Evolutionary conservation across 2,113 vertebrate genomes (phyloP).

Genomic region (Epinephelus lanceolatus): DNA sequence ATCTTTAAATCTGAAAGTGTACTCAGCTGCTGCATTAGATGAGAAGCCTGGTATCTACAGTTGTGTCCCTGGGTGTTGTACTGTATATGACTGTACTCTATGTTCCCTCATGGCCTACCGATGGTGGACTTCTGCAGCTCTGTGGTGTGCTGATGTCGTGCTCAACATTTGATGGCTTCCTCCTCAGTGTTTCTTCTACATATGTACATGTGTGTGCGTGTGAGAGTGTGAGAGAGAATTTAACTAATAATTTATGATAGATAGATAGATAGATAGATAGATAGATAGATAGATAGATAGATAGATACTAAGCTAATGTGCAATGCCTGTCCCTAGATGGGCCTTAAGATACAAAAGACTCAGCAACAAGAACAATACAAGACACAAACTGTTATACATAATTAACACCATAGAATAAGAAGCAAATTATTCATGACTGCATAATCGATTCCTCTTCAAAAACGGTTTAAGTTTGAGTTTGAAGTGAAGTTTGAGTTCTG

Average conservation of each 20-base stretch:
- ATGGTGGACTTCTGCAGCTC: constrained; percentile 85
- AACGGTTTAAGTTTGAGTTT: no score
- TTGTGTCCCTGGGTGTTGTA: constrained; percentile 89
- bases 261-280: background rate
- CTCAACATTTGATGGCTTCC: constrained; percentile 59
- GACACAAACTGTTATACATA: no score
- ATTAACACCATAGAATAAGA: no score
- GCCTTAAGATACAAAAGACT: no score
- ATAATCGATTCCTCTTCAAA: no score
- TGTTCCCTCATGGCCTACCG: constrained; percentile 80
- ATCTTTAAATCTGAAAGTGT: background rate
- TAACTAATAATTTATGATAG: background rate
- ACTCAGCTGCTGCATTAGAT: constrained; percentile 81
- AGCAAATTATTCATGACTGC: no score
- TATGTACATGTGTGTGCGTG: constrained; percentile 23
- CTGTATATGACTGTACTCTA: constrained; percentile 72
- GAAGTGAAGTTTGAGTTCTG: no score
- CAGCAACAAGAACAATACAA: no score
- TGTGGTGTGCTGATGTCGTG: constrained; percentile 87
- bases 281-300: background rate
- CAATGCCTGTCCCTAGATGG: no score
- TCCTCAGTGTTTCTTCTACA: constrained; percentile 61
- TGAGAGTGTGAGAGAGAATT: constrained; percentile 25
- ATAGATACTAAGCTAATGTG: no score
- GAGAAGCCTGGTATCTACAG: constrained; percentile 90